Evolutionary conservation across 2,113 vertebrate genomes (phyloP), one percentile per base, ranked within the genome.

Genomic region (Scartelaos histophorus): DNA sequence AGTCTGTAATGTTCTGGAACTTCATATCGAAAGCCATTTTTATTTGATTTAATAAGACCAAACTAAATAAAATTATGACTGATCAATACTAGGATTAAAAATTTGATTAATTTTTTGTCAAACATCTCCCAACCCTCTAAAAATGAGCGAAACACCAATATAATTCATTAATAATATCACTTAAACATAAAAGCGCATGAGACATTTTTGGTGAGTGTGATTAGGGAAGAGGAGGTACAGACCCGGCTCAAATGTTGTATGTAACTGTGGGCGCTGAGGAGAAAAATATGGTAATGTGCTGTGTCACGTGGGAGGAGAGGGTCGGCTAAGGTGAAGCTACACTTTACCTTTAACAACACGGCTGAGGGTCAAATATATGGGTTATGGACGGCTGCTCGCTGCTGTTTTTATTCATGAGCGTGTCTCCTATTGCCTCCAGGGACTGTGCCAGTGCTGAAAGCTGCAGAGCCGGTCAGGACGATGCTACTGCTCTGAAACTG

Each of bases 391-490:
- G 3, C 11, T 56, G 24, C 56, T 58, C 56, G 25, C 56, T 2
- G 24, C 56, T 12, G 21, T 24, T 58, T 58, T 58, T 58, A 58
- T 24, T 64, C 29, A n/a, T 64, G 15, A 62, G 11, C 15, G 17
- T 54, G 10, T 10, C 17, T 35, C 16, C 0, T 60, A 66, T 71
- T 38, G 25, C 3, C 12, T 24, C 10, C 79, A 93, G 92, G 61
- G 61, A 92, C 79, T 93, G 91, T 76, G 81, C 83, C 19, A 16
- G 0, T 5, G 60, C 84, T 3, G 22, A 73, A 9, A 71, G 62
- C 65, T 88, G 79, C 83, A 83, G 79, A 53, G 91, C 91, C 0
- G 92, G 80, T 29, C 82, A 75, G 70, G 93, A 93, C 11, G 87
- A 93, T 4, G 80, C 81, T 51, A 83, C 87, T 0, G 87, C 92